A percentile compares a stretch with the other conserved stretches of the same genome.
Evolutionary conservation across 2,888 invertebrate genomes (phyloP).

Genomic region (Homarus gammarus): DNA sequence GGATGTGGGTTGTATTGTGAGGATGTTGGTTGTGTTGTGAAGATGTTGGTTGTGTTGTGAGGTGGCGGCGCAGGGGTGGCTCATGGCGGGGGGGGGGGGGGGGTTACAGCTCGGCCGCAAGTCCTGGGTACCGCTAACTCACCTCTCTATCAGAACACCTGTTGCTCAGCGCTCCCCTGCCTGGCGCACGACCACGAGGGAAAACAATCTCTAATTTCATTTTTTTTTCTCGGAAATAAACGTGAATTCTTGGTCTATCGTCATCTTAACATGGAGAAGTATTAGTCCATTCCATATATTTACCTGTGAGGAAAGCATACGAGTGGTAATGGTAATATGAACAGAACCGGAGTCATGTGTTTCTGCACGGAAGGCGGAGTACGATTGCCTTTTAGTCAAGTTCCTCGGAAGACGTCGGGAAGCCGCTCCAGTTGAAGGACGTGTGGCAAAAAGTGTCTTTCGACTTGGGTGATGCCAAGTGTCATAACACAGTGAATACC

Average conservation of each 20-base stretch:
- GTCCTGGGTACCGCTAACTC: slow-evolving; percentile 60
- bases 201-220: not conserved
- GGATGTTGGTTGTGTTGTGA: not conserved
- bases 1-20: not conserved
- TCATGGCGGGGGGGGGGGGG: not conserved
- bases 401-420: slow-evolving; percentile 33
- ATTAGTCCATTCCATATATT: not conserved
- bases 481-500: not conserved
- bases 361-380: slow-evolving; percentile 14
- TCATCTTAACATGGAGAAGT: not conserved
- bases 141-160: slow-evolving; percentile 51
- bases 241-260: not conserved
- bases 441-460: slow-evolving; percentile 13
- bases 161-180: slow-evolving; percentile 38
- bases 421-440: slow-evolving; percentile 15
- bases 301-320: not conserved
- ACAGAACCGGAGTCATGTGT: not conserved
- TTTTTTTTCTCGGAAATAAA: not conserved
- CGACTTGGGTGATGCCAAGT: not conserved
- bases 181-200: slow-evolving; percentile 44
- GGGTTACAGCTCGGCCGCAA: slow-evolving; percentile 21
- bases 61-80: not conserved
- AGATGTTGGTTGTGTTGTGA: not conserved
- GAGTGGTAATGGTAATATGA: not conserved
- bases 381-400: slow-evolving; percentile 33